These are phyloP conservation scores for Melanophora roralis DNA, from an alignment of 2,888 invertebrate genomes.

Conservation along the genomic window DNA sequence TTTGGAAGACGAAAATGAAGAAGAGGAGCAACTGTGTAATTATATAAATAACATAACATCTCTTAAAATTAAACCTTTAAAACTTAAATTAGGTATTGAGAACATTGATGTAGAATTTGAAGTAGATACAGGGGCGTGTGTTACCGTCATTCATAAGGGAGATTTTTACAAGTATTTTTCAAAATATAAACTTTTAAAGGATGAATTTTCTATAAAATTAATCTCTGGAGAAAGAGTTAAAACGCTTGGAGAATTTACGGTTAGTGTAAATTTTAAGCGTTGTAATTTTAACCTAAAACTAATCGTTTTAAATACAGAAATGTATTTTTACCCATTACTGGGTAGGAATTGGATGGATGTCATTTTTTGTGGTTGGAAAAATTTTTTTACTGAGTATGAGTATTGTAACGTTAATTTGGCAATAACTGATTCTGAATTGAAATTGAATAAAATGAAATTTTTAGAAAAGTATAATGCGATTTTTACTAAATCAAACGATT, in stretches of 20 bases:
- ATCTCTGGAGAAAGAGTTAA: constrained; percentile 30
- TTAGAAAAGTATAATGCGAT: constrained; percentile 27
- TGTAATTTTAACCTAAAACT: constrained; percentile 11
- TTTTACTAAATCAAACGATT: constrained; percentile 30
- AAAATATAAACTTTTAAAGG: too few relatives aligned
- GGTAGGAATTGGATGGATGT: constrained; percentile 32
- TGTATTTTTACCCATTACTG: constrained; percentile 33
- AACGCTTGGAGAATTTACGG: constrained; percentile 30
- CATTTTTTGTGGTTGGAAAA: constrained; percentile 35
- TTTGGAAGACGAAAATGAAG: constrained; percentile 23
- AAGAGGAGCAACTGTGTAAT: constrained; percentile 12
- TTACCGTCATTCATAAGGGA: neutral
- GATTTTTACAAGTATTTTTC: neutral
- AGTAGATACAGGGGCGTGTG: neutral
- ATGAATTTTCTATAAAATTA: too few relatives aligned
- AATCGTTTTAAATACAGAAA: constrained; percentile 32
- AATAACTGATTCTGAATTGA: constrained; percentile 24
- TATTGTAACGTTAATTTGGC: constrained; percentile 1
- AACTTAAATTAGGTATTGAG: too few relatives aligned
- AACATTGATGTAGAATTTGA: neutral
- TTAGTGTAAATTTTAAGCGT: neutral
- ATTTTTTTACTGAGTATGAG: constrained; percentile 28
- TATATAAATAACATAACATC: constrained; percentile 36
- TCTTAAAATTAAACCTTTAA: neutral
- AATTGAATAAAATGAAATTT: constrained; percentile 28